Percentiles rank a stretch among this genome's conserved stretches.
Conservation (phyloP, 2,888 invertebrate species). For the Psococerastis gibbosa region DNA sequence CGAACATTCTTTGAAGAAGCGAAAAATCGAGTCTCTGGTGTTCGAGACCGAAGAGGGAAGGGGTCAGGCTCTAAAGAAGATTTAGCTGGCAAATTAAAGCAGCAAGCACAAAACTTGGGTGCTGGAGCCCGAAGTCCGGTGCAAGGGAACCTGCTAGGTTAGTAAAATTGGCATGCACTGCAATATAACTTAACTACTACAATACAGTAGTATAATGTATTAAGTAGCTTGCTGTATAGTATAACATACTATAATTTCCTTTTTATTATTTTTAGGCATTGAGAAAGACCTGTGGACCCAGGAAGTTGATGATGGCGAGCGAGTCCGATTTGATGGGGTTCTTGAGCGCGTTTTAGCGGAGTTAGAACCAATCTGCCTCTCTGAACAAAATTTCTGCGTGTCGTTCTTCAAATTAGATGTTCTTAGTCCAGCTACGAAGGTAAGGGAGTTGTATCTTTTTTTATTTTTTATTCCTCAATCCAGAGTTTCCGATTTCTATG, state of each 20-base stretch:
- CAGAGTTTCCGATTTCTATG: no score
- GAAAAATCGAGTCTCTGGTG: constrained; percentile 31
- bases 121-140: constrained; percentile 13
- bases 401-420: constrained; percentile 72
- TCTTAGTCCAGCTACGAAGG: constrained; percentile 32
- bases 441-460: no score
- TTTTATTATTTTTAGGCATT: constrained; percentile 37
- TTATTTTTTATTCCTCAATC: no score
- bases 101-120: constrained; percentile 22
- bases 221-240: no score
- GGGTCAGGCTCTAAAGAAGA: constrained; percentile 27
- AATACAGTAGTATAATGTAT: no score
- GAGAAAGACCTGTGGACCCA: constrained; percentile 43
- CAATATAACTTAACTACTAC: no score
- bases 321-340: constrained; percentile 42
- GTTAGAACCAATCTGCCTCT: constrained; percentile 76
- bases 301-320: constrained; percentile 38
- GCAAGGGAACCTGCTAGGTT: constrained; percentile 14
- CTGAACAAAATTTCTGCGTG: constrained; percentile 89
- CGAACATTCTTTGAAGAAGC: constrained; percentile 60
- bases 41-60: constrained; percentile 23
- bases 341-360: constrained; percentile 73
- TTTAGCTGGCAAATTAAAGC: constrained; percentile 24
- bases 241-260: no score
- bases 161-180: no score